These are phyloP conservation scores for Lagenorhynchus albirostris DNA, from an alignment of 2,113 vertebrate species.

Conservation along the genomic window DNA sequence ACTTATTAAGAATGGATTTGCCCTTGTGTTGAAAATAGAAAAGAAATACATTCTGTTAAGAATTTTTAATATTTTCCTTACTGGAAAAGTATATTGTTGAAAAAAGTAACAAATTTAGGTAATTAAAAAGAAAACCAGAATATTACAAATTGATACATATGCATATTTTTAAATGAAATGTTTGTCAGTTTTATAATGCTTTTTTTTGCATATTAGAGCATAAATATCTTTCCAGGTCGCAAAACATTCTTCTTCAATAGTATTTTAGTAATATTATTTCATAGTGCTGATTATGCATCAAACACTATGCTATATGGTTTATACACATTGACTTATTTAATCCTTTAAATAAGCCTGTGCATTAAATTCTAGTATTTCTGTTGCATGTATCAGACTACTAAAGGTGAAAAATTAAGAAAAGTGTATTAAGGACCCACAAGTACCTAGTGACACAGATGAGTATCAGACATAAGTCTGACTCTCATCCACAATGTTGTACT, in stretches of 20 bases:
- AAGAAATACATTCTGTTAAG: background rate
- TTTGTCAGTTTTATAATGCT: background rate
- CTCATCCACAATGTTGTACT: background rate
- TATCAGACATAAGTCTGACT: background rate
- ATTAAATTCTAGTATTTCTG: background rate
- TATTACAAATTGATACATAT: background rate
- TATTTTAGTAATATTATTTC: background rate
- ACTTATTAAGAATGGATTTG: background rate
- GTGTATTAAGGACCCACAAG: background rate
- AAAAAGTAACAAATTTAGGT: background rate
- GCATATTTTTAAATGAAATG: background rate
- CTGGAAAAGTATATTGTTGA: background rate
- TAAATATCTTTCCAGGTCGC: background rate
- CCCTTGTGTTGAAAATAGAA: background rate
- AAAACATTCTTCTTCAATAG: background rate
- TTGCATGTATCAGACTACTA: background rate
- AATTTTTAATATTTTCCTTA: background rate
- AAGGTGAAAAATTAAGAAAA: background rate
- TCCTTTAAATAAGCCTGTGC: background rate
- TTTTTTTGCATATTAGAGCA: background rate
- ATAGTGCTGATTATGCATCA: background rate
- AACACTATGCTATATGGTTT: background rate
- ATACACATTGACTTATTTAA: background rate
- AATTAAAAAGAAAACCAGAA: background rate
- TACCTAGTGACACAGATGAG: background rate